These are phyloP conservation scores for Pseudolaguvia tuberculata DNA, from an alignment of 2,113 vertebrate genomes.

Conservation along the genomic window DNA sequence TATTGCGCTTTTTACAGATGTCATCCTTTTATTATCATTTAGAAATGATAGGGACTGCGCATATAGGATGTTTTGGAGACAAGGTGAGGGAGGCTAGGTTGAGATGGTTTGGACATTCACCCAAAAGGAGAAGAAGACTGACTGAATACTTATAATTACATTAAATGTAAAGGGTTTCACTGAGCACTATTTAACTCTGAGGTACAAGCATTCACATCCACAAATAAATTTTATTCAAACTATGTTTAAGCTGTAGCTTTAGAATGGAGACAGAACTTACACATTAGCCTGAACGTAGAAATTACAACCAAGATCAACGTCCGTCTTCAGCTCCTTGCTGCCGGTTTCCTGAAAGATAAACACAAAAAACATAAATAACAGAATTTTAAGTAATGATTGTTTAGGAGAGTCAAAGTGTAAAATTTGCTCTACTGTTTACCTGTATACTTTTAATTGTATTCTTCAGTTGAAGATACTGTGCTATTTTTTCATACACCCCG, in stretches of 20 bases:
- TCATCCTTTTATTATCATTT: too few relatives aligned
- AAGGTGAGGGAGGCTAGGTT: too few relatives aligned
- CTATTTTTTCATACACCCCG: slow-evolving; percentile 79
- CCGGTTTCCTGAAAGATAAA: slow-evolving; percentile 63
- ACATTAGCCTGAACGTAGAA: slow-evolving; percentile 84
- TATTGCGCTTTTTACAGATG: too few relatives aligned
- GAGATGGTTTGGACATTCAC: too few relatives aligned
- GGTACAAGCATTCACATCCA: background rate
- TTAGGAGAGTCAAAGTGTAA: background rate
- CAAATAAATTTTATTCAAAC: background rate
- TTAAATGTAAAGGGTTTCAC: too few relatives aligned
- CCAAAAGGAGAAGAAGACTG: too few relatives aligned
- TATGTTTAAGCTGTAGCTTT: background rate
- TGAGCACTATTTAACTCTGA: too few relatives aligned
- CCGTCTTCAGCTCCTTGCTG: slow-evolving; percentile 70
- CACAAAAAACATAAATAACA: background rate
- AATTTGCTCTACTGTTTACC: slow-evolving; percentile 58
- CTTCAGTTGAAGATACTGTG: slow-evolving; percentile 82
- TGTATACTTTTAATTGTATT: slow-evolving; percentile 77
- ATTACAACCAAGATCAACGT: slow-evolving; percentile 84
- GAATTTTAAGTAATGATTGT: background rate
- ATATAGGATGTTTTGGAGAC: too few relatives aligned
- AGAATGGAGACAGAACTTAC: slow-evolving; percentile 63
- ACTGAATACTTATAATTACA: too few relatives aligned
- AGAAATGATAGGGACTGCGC: too few relatives aligned